These are phyloP conservation scores for Andrena dorsata DNA, from an alignment of 2,888 invertebrate genomes.

Conservation along the genomic window DNA sequence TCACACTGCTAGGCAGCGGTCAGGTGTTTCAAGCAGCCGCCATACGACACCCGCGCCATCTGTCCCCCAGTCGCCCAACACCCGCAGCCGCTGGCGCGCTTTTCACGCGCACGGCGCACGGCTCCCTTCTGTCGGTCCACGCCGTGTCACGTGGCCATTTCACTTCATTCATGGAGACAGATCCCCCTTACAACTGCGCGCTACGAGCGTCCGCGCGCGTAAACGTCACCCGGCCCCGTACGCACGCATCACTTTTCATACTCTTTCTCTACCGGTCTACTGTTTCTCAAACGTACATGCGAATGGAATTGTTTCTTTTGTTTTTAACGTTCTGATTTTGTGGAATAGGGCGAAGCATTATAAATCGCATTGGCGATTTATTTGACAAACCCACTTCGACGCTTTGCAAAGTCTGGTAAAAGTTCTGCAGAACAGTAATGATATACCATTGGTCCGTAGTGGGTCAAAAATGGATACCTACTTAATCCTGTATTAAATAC, in stretches of 20 bases:
- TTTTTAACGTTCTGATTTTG: too few species aligned
- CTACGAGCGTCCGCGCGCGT: conserved; percentile 18
- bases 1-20: conserved; percentile 79
- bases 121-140: conserved; percentile 20
- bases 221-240: conserved; percentile 1
- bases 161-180: conserved; percentile 76
- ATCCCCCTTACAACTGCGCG: conserved; percentile 17
- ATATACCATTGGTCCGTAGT: too few species aligned
- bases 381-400: conserved; percentile 26
- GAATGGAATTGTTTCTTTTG: too few species aligned
- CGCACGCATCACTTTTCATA: background rate
- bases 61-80: conserved; percentile 70
- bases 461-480: too few species aligned
- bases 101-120: conserved; percentile 51
- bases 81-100: conserved; percentile 47
- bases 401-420: background rate
- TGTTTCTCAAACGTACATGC: too few species aligned
- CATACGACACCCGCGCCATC: conserved; percentile 71
- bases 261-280: background rate
- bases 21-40: conserved; percentile 82
- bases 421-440: background rate
- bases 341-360: too few species aligned
- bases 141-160: conserved; percentile 48
- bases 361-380: too few species aligned
- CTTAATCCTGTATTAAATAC: too few species aligned